phyloP scores from a whole-genome alignment of 1,140 invertebrate genomes.

The Andricus grossulariae region DNA sequence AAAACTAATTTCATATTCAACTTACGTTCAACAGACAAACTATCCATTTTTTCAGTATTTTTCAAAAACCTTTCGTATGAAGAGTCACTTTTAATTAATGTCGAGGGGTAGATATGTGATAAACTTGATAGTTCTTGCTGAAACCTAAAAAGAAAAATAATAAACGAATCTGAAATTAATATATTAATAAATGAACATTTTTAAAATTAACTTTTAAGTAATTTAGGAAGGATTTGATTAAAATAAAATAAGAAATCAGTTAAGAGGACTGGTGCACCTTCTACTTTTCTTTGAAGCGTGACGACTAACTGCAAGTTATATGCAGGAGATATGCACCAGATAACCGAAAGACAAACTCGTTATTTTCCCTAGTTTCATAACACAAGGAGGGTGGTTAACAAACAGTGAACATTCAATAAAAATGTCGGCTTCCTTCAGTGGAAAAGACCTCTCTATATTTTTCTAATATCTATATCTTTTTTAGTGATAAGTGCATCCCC shows the following conservation, averaged over 20 bases:
- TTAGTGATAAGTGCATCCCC: too few relatives aligned
- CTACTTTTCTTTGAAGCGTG: background rate
- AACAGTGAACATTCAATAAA: slow-evolving; percentile 55
- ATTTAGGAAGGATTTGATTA: background rate
- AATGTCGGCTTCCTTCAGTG: slow-evolving; percentile 14
- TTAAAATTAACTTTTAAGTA: background rate
- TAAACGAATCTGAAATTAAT: background rate
- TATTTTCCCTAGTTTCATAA: slow-evolving; percentile 60
- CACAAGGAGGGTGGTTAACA: slow-evolving; percentile 52
- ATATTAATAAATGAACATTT: background rate
- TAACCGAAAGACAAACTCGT: slow-evolving; percentile 60
- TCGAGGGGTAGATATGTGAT: background rate
- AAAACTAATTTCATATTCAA: background rate
- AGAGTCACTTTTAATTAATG: slow-evolving; percentile 21
- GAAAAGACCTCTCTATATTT: background rate
- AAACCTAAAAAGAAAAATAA: background rate
- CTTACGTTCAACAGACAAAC: background rate
- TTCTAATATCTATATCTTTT: background rate
- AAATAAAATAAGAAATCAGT: background rate
- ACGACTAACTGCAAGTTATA: background rate
- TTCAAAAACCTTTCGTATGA: slow-evolving; percentile 24
- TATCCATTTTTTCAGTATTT: slow-evolving; percentile 10
- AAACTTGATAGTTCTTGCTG: slow-evolving; percentile 6
- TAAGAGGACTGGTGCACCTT: background rate
- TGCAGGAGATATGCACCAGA: background rate